A percentile compares a stretch with the other conserved stretches of the same genome.
Evolutionary conservation across 1,140 invertebrate species (phyloP).

Genomic region (Drosophila albomicans): DNA sequence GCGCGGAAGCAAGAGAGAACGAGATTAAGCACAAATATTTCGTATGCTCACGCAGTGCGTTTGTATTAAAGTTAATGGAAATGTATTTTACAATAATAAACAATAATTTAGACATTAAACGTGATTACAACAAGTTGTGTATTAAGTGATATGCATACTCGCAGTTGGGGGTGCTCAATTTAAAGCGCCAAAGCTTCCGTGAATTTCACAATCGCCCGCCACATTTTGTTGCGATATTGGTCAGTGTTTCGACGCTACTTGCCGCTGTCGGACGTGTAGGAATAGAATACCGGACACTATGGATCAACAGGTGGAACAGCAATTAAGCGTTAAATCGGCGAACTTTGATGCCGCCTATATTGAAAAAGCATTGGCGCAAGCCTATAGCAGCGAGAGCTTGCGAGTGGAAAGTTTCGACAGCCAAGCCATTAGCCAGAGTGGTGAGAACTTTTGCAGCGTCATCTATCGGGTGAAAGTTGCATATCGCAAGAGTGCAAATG

Average conservation of each 20-base stretch:
- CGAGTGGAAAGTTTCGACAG: conserved; percentile 45
- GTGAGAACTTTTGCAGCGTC: conserved; percentile 72
- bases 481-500: conserved; percentile 42
- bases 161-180: conserved; percentile 4
- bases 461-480: conserved; percentile 61
- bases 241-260: conserved; percentile 46
- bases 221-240: not conserved
- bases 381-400: conserved; percentile 48
- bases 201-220: conserved; percentile 12
- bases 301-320: conserved; percentile 22
- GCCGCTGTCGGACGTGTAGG: conserved; percentile 23
- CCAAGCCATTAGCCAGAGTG: conserved; percentile 41
- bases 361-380: conserved; percentile 50
- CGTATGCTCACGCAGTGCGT: not conserved
- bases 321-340: not conserved
- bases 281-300: not conserved
- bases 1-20: not conserved
- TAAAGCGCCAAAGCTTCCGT: not conserved
- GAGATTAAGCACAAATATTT: not conserved
- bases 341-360: conserved; percentile 45
- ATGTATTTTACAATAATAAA: conserved; percentile 3
- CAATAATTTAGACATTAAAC: conserved; percentile 8
- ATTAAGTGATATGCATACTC: conserved; percentile 15
- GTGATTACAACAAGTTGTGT: conserved; percentile 23
- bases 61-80: conserved; percentile 4